Percentiles rank a stretch among this genome's conserved stretches.
These are phyloP conservation scores for Sebastes minor DNA, from an alignment of 2,797 vertebrate species.

Conservation along the genomic window DNA sequence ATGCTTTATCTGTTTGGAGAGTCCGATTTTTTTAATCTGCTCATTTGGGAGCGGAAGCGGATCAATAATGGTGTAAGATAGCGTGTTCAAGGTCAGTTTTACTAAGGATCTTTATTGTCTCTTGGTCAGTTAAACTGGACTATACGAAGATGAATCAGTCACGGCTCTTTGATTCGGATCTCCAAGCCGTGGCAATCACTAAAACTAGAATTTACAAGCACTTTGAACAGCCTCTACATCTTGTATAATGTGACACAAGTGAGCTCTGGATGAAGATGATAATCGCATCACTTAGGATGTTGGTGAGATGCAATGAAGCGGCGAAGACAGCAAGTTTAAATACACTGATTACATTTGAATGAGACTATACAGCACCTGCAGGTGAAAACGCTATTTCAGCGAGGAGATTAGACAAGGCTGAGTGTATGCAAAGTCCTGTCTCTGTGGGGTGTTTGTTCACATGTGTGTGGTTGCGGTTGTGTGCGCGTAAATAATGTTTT, in stretches of 20 bases:
- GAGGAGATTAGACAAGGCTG: constrained; percentile 59
- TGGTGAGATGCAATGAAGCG: constrained; percentile 23
- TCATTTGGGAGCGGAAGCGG: neutral
- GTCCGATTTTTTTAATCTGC: neutral
- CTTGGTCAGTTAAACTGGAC: constrained; percentile 12
- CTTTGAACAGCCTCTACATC: neutral
- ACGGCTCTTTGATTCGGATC: neutral
- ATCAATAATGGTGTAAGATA: neutral
- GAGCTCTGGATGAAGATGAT: constrained; percentile 23
- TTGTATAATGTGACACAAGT: constrained; percentile 15
- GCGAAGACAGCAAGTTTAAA: constrained; percentile 34
- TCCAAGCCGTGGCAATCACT: neutral
- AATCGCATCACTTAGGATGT: constrained; percentile 9
- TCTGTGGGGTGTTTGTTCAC: constrained; percentile 53
- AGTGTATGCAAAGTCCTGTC: constrained; percentile 52
- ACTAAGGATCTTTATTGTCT: constrained; percentile 10
- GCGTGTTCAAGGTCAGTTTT: constrained; percentile 16
- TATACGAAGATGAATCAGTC: constrained; percentile 9
- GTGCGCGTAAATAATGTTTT: constrained; percentile 42
- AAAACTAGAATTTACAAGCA: constrained; percentile 15
- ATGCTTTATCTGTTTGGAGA: neutral
- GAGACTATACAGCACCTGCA: constrained; percentile 43
- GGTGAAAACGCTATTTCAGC: constrained; percentile 45
- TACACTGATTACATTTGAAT: constrained; percentile 44
- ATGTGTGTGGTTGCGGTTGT: constrained; percentile 16